Conservation (phyloP, 1,140 invertebrate species). For the Centruroides vittatus region DNA sequence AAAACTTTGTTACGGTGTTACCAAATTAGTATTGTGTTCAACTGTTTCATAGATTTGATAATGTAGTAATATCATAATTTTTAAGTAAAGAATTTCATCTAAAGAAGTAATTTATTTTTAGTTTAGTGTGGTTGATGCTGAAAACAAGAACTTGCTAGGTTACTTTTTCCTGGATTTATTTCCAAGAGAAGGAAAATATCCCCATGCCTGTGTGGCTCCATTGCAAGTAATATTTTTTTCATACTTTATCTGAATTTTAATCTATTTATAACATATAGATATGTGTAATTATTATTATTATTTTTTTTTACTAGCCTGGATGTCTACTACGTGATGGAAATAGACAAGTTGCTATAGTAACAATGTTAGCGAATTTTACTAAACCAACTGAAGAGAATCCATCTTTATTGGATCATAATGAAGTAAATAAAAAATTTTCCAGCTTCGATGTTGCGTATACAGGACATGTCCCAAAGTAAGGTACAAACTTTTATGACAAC, state of each 20-base stretch:
- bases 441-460: background rate
- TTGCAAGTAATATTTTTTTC: conserved; percentile 24
- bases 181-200: conserved; percentile 40
- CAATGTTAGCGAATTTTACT: conserved; percentile 41
- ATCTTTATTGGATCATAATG: conserved; percentile 38
- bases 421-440: conserved; percentile 23
- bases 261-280: background rate
- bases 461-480: background rate
- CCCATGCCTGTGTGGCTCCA: conserved; percentile 35
- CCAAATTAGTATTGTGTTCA: too few relatives aligned
- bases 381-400: conserved; percentile 36
- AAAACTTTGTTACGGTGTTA: too few relatives aligned
- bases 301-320: conserved; percentile 28
- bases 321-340: conserved; percentile 27
- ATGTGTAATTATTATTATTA: background rate
- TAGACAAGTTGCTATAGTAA: conserved; percentile 33
- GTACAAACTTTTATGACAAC: too few relatives aligned
- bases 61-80: too few relatives aligned
- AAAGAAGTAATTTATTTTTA: too few relatives aligned
- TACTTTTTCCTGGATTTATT: conserved; percentile 41
- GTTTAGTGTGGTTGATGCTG: conserved; percentile 34
- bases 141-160: conserved; percentile 29
- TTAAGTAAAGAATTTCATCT: too few relatives aligned
- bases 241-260: background rate
- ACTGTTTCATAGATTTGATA: too few relatives aligned